Conservation (phyloP, 2,113 vertebrate genomes). For the Pseudois nayaur region DNA sequence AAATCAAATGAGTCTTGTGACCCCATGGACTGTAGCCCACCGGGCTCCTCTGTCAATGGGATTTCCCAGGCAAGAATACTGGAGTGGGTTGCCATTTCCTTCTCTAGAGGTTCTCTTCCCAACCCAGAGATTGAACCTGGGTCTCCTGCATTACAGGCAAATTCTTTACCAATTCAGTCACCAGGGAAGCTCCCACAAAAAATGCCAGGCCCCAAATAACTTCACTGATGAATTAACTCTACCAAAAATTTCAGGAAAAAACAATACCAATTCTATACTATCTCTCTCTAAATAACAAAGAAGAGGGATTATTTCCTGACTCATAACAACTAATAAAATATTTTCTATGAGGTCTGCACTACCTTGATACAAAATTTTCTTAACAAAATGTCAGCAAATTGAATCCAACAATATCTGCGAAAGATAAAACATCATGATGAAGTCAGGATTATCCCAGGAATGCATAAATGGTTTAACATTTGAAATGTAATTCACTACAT, state of each 20-base stretch:
- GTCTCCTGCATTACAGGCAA: not conserved
- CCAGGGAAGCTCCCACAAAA: not conserved
- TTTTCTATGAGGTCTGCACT: not conserved
- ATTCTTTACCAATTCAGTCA: not conserved
- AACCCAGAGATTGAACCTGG: not conserved
- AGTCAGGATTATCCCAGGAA: not conserved
- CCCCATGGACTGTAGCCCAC: not conserved
- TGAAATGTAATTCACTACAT: not conserved
- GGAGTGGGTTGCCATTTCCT: not conserved
- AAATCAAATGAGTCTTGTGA: not conserved
- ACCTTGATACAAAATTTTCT: not conserved
- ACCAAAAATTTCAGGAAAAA: conserved; percentile 22
- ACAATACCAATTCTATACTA: not conserved
- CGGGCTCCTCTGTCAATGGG: not conserved
- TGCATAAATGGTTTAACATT: not conserved
- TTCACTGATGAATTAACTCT: conserved; percentile 6
- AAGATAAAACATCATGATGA: not conserved
- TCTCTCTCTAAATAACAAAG: not conserved
- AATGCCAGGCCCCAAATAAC: not conserved
- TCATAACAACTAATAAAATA: not conserved
- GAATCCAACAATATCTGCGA: not conserved
- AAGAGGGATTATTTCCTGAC: not conserved
- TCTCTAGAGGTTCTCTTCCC: not conserved
- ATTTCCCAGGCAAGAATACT: not conserved
- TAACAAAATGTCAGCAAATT: not conserved